Evolutionary conservation across 2,888 invertebrate species (phyloP), one percentile per base, ranked within the genome.

Genomic region (Uropetala carovei): DNA sequence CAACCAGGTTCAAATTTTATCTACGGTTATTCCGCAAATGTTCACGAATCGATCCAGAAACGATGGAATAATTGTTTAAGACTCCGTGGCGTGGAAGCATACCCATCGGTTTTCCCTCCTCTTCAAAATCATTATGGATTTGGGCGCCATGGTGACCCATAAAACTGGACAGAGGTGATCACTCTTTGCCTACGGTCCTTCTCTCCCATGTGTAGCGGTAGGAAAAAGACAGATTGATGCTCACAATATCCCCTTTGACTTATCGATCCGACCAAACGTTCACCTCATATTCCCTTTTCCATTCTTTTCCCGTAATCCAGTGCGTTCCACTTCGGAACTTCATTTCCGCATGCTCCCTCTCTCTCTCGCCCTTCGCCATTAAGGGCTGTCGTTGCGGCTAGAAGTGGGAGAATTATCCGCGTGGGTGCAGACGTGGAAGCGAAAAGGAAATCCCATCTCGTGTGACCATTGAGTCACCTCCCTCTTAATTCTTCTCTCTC

Each of bases 261-360:
- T 64, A 68, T 68, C 89, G 89, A 89, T 89, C 86, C 18, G 16
- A 30, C 18, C 43, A 11, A 83, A 30, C 64, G 82, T 16, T 86
- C 27, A 75, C 75, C 75, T 27, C 11, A 27, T 13, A 10, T 27
- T 60, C 27, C 60, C 22, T 13, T 14, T 30, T 14, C 22, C 56
- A 89, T 68, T 89, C 89, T 68, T 86, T 60, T 60, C 64, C 89
- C 89, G n/a, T 56, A 30, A 89, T 64, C 64, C 83, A 9, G 9
- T 11, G 56, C 83, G 83, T 57, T 18, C 89, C 43, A 59, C 64
- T 59, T 60, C 60, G 59, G 27, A 18, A 58, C 43, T 89, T 89
- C 43, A 89, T 64, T 89, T 86, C 58, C 58, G 64, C 89, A 18
- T 56, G 0, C 59, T 18, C 18, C 27, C 30, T 57, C 57, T 86